Evolutionary conservation across 2,797 vertebrate species (phyloP).

Genomic region (Anguilla pacifica): DNA sequence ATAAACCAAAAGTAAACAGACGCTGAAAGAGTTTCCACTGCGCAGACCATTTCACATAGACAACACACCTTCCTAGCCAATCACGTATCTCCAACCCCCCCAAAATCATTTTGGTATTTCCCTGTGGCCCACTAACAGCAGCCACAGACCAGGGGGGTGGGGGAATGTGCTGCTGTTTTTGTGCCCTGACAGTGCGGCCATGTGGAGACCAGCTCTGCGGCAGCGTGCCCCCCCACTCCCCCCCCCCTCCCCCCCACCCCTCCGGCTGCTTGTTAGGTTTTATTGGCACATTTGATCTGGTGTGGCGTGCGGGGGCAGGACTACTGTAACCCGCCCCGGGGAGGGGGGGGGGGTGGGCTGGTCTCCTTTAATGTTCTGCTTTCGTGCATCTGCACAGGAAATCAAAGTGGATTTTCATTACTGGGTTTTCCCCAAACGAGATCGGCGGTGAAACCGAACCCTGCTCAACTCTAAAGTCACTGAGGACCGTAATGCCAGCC

Average conservation of each 20-base stretch:
- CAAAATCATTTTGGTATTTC: background rate
- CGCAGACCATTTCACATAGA: background rate
- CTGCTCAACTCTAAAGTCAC: background rate
- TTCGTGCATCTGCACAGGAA: background rate
- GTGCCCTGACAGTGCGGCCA: background rate
- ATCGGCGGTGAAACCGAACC: background rate
- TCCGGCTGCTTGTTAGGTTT: background rate
- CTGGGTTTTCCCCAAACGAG: background rate
- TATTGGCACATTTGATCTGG: background rate
- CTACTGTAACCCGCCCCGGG: background rate
- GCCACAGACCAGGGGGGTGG: background rate
- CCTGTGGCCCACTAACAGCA: background rate
- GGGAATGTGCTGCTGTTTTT: background rate
- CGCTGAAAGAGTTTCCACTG: background rate
- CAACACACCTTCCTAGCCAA: background rate
- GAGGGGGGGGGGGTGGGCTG: background rate
- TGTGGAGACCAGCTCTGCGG: background rate
- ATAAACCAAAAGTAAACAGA: background rate
- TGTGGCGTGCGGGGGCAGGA: too few relatives aligned
- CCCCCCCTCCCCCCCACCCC: background rate
- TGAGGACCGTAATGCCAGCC: background rate
- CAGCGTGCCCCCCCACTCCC: background rate
- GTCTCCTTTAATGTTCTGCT: background rate
- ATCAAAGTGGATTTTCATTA: constrained; percentile 19
- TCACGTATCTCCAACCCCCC: background rate